Conservation (phyloP, 2,113 vertebrate genomes). For the Microcebus griseorufus region DNA sequence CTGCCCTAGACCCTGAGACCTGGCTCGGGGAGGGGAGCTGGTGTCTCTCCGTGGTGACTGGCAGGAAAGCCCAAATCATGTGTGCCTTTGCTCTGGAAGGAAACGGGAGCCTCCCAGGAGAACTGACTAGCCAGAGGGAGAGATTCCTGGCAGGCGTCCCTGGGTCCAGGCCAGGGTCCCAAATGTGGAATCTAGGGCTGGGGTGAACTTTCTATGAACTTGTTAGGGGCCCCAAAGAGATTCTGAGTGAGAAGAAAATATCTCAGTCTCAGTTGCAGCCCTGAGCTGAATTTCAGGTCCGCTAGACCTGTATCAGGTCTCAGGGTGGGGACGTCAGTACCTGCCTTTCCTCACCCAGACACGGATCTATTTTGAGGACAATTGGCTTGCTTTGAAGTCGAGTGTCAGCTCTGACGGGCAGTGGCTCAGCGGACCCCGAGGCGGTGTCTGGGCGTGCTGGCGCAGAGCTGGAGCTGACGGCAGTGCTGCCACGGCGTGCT, state of each 20-base stretch:
- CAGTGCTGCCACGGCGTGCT: not conserved
- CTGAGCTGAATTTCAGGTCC: not conserved
- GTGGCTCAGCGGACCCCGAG: not conserved
- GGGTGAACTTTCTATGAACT: not conserved
- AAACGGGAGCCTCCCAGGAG: not conserved
- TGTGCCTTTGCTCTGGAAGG: conserved; percentile 31
- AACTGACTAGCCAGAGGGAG: not conserved
- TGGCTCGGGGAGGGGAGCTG: not conserved
- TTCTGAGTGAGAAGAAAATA: not conserved
- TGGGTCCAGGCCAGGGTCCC: not conserved
- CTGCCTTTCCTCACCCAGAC: not conserved
- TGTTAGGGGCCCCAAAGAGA: not conserved
- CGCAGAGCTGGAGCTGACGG: no score
- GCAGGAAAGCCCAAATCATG: not conserved
- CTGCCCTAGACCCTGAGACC: not conserved
- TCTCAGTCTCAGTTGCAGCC: not conserved
- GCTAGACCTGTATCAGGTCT: not conserved
- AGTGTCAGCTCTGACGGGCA: not conserved
- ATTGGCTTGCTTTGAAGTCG: not conserved
- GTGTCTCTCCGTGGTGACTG: not conserved
- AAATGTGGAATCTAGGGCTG: not conserved
- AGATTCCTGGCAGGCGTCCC: not conserved
- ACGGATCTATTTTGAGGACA: not conserved
- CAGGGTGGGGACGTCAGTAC: not conserved
- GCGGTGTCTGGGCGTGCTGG: not conserved